A percentile compares a stretch with the other conserved stretches of the same genome.
Conservation (phyloP, 1,140 invertebrate genomes). For the Magallana ariakensis region DNA sequence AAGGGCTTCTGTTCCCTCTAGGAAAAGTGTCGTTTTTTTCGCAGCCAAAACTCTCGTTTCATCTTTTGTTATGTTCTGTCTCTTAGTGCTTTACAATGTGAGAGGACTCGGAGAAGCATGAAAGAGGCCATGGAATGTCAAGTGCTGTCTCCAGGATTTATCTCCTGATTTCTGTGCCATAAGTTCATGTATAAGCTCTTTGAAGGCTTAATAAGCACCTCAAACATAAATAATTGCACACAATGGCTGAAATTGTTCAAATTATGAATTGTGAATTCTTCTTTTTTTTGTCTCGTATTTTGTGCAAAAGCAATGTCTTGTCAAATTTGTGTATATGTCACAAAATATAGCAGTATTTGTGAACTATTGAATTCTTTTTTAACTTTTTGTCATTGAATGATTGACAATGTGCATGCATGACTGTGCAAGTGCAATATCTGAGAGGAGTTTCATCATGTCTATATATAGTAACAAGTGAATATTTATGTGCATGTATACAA, state of each 20-base stretch:
- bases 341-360: no score
- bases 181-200: background rate
- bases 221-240: no score
- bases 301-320: no score
- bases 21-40: background rate
- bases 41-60: background rate
- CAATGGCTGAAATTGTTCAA: no score
- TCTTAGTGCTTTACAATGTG: no score
- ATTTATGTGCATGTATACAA: background rate
- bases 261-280: no score
- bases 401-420: no score
- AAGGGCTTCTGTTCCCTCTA: background rate
- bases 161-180: conserved; percentile 1
- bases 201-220: background rate
- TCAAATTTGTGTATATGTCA: no score
- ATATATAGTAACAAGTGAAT: background rate
- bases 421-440: background rate
- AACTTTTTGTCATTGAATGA: no score
- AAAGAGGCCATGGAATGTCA: background rate
- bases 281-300: no score
- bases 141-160: background rate
- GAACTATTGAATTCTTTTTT: no score
- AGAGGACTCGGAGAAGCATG: background rate
- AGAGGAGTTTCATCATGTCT: background rate
- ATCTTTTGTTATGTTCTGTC: no score